Evolutionary conservation across 2,113 vertebrate genomes (phyloP).

Genomic region (Gracilinanus agilis): DNA sequence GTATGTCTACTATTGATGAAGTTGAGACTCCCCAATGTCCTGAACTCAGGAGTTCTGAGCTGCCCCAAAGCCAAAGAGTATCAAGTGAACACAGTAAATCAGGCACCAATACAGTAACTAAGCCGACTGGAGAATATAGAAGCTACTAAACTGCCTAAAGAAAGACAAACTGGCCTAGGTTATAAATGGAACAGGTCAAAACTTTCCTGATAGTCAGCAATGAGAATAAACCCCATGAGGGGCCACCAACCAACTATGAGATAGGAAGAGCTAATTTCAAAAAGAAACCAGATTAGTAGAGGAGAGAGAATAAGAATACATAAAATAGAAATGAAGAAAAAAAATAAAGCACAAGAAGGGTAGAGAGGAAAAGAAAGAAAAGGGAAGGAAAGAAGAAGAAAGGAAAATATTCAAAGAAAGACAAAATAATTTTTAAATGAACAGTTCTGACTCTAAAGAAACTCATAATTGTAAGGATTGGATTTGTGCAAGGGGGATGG

Average conservation of each 20-base stretch:
- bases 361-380: not conserved
- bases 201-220: not conserved
- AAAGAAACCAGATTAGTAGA: not conserved
- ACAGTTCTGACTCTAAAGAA: too few species aligned
- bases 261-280: not conserved
- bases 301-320: too few species aligned
- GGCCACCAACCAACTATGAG: not conserved
- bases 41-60: not conserved
- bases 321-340: too few species aligned
- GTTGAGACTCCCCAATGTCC: not conserved
- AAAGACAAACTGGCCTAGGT: not conserved
- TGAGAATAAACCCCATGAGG: not conserved
- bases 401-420: too few species aligned
- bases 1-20: not conserved
- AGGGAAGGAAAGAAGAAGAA: not conserved
- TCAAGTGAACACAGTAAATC: not conserved
- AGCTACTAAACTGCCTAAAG: not conserved
- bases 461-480: too few species aligned
- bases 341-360: too few species aligned
- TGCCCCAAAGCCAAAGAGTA: not conserved
- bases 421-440: too few species aligned
- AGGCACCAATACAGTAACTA: not conserved
- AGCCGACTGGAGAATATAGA: not conserved
- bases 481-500: too few species aligned
- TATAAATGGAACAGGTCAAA: not conserved